phyloP scores from a whole-genome alignment of 35 echinoderm and acorn worm species.

The Apostichopus japonicus region DNA sequence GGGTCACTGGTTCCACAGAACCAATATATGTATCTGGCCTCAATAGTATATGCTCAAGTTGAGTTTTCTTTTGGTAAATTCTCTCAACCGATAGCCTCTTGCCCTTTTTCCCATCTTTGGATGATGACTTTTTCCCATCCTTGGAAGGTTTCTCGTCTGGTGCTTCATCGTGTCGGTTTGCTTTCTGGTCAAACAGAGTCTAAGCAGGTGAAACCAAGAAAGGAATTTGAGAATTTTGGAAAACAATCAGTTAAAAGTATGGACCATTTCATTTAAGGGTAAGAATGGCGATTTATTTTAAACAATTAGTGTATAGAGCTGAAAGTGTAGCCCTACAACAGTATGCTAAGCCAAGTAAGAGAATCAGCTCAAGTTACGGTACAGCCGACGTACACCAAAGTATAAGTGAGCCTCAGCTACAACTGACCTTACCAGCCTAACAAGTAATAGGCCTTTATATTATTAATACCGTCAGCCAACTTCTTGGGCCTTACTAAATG shows the following conservation, averaged over 20 bases:
- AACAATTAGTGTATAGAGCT: neutral
- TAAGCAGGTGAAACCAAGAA: slow-evolving; percentile 21
- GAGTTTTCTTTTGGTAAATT: slow-evolving; percentile 99
- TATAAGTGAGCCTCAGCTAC: no score
- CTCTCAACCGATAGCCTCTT: slow-evolving; percentile 88
- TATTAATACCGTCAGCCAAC: no score
- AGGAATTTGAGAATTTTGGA: neutral
- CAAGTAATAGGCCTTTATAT: no score
- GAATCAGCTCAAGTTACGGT: no score
- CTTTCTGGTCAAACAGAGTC: slow-evolving; percentile 80
- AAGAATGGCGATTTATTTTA: neutral
- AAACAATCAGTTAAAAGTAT: neutral
- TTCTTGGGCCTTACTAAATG: no score
- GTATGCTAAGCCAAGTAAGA: no score
- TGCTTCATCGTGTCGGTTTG: slow-evolving; percentile 24
- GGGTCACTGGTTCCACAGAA: slow-evolving; percentile 81
- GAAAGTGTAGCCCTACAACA: no score
- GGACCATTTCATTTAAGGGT: no score
- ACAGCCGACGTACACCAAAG: no score
- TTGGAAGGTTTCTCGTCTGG: slow-evolving; percentile 49
- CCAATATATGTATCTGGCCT: slow-evolving; percentile 98
- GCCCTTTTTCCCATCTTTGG: slow-evolving; percentile 24
- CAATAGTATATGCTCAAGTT: slow-evolving; percentile 95
- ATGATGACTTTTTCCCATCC: neutral
- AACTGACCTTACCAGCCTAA: no score